Evolutionary conservation across 2,888 invertebrate genomes (phyloP).

Genomic region (Leptinotarsa rubiginosa): DNA sequence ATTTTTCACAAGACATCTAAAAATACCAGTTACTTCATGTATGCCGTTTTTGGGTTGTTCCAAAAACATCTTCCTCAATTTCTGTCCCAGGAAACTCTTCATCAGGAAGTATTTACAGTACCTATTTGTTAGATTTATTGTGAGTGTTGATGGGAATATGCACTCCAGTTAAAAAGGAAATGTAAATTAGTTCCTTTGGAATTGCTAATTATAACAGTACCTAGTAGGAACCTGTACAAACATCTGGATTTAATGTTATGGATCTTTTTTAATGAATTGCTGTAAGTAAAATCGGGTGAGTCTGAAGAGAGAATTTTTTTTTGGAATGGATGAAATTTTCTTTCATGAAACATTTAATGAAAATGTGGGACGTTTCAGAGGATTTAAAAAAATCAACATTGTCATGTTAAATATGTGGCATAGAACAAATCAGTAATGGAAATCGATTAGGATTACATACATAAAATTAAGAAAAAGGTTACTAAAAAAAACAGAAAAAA

Average conservation of each 20-base stretch:
- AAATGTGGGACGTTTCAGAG: too few relatives aligned
- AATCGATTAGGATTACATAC: too few relatives aligned
- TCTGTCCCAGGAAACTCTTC: background rate
- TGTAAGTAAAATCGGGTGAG: background rate
- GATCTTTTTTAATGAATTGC: background rate
- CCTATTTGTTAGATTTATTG: background rate
- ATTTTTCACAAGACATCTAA: slow-evolving; percentile 13
- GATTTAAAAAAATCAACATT: too few relatives aligned
- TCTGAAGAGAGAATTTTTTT: background rate
- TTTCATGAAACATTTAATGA: too few relatives aligned
- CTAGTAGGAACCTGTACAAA: background rate
- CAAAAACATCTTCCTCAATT: background rate
- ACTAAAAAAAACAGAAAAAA: too few relatives aligned
- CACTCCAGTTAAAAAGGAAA: too few relatives aligned
- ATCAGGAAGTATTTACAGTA: background rate
- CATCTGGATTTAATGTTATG: background rate
- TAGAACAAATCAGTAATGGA: too few relatives aligned
- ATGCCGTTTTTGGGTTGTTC: background rate
- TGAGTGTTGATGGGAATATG: too few relatives aligned
- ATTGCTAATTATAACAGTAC: background rate
- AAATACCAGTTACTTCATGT: background rate
- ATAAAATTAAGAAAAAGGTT: too few relatives aligned
- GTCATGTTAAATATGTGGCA: too few relatives aligned
- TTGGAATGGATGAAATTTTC: too few relatives aligned
- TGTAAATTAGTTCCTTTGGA: too few relatives aligned